Percentiles rank a stretch among this genome's conserved stretches.
These are phyloP conservation scores for Diadema setosum DNA, from an alignment of 35 echinoderm and acorn worm genomes.

Conservation along the genomic window DNA sequence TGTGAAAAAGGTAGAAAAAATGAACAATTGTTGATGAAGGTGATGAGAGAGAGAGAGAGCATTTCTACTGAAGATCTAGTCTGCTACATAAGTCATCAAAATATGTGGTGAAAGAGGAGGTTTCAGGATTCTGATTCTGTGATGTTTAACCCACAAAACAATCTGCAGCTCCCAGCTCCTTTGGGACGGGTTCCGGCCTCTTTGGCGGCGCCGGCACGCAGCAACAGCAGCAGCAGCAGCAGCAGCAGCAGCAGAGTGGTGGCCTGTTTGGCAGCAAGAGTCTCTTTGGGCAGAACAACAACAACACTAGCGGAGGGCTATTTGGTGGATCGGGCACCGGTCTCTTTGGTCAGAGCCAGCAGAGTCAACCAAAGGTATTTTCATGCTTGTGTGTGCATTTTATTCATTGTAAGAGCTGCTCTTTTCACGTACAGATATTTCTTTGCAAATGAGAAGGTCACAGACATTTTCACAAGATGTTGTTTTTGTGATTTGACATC, in stretches of 20 bases:
- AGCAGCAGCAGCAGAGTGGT: conserved; percentile 14
- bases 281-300: conserved; percentile 46
- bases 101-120: not conserved
- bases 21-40: no score
- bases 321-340: conserved; percentile 31
- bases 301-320: conserved; percentile 1
- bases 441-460: no score
- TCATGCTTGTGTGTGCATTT: no score
- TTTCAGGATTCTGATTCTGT: not conserved
- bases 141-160: not conserved
- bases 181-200: not conserved
- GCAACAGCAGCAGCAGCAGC: not conserved
- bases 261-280: conserved; percentile 5
- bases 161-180: not conserved
- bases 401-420: no score
- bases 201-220: not conserved
- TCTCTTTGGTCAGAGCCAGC: conserved; percentile 62
- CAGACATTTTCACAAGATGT: no score
- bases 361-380: conserved; percentile 5
- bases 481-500: no score
- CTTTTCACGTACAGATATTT: no score
- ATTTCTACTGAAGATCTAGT: no score
- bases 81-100: not conserved
- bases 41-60: no score
- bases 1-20: no score